Base-by-base conservation (phyloP, 92 coral and sea anemone genomes). In the Epizoanthus illoricatus region DNA sequence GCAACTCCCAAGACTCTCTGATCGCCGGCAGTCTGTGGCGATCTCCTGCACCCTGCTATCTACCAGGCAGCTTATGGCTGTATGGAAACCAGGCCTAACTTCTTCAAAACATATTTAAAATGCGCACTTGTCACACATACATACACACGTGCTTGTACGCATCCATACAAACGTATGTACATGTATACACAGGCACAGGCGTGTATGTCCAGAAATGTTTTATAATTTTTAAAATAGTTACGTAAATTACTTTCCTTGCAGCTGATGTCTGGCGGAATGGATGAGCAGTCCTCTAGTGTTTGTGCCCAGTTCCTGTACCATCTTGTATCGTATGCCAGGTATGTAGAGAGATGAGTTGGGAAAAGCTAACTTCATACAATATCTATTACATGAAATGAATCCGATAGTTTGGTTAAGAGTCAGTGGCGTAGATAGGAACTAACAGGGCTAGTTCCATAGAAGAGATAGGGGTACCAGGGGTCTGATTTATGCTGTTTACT, bases 271-370 rank as follows among this genome's bases (percentile, higher is more conserved):
- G 81, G 86, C 20, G 97, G 84, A 75, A 71, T 94, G 39, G 94
- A 93, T 75, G 94, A 87, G 23, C 82, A 86, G 59, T 80, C 94
- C 1, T 94, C 97, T 17, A 43, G 80, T 9, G 84, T 91, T 2
- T 87, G 84, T 66, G 98, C 98, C 19, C 98, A 95, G 87, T 84
- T 87, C n/a, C 91, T 95, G 21, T 95, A 91, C 62, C 90, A 93
- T 75, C 88, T 95, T 9, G 94, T 94, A 11, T 89, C 98, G 7
- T 95, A 89, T 85, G 98, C 98, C 39, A 95, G 98, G 98, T 95
- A 86, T 52, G 40, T 8, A 71, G 28, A 10, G 15, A 52, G 13
- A 52, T 52, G n/a, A n/a, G n/a, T 52, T 52, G 12, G 10, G 56
- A 52, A 3, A 52, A 52, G 15, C 16, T 52, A 52, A 9, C 56